Conservation (phyloP, 2,888 invertebrate genomes). For the Rhorus exstirpatorius region DNA sequence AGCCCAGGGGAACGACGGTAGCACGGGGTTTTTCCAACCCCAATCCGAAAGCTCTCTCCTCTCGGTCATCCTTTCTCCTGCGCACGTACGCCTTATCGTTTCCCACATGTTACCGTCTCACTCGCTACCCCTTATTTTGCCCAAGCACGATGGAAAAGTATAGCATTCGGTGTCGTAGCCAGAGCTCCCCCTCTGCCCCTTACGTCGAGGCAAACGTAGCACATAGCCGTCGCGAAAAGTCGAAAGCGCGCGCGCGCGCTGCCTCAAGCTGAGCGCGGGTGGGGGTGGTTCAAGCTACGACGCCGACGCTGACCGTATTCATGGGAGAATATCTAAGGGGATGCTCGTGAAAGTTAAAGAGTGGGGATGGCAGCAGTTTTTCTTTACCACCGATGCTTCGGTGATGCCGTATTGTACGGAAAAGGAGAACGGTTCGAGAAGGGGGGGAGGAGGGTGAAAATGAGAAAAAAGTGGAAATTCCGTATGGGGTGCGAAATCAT, state of each 20-base stretch:
- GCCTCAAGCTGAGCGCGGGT: constrained; percentile 47
- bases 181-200: constrained; percentile 61
- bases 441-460: constrained; percentile 24
- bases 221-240: constrained; percentile 64
- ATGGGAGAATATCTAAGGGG: constrained; percentile 76
- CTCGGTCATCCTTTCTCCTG: constrained; percentile 48
- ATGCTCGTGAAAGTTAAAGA: constrained; percentile 59
- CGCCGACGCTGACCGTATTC: constrained; percentile 68
- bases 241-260: constrained; percentile 55
- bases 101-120: constrained; percentile 33
- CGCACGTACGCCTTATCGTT: constrained; percentile 35
- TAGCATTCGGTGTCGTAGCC: background rate
- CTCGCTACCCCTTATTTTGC: constrained; percentile 58
- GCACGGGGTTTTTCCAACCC: constrained; percentile 53
- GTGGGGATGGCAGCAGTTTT: constrained; percentile 75
- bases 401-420: constrained; percentile 37
- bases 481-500: constrained; percentile 24
- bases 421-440: constrained; percentile 22
- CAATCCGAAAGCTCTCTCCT: constrained; percentile 39
- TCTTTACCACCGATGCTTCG: constrained; percentile 31
- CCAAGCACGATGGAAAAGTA: constrained; percentile 47
- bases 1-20: constrained; percentile 52
- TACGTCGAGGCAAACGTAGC: constrained; percentile 39
- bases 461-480: constrained; percentile 47
- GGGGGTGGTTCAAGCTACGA: constrained; percentile 60